A percentile compares a stretch with the other conserved stretches of the same genome.
These are phyloP conservation scores for Pituophis catenifer DNA, from an alignment of 2,113 vertebrate genomes.

Conservation along the genomic window DNA sequence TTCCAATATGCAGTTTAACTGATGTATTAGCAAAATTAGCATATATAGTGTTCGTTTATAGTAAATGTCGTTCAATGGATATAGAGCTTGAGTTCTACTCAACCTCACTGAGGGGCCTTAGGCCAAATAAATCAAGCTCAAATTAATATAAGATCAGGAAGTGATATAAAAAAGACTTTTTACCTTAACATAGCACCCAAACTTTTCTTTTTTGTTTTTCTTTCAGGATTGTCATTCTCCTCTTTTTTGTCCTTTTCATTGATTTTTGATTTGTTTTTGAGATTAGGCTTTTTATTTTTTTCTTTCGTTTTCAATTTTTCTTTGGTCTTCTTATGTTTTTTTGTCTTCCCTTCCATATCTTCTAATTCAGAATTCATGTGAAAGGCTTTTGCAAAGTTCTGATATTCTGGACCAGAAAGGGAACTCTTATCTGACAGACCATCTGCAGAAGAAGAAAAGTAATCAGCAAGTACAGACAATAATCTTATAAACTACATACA, in stretches of 20 bases:
- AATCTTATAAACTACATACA: background rate
- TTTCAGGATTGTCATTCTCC: conserved; percentile 84
- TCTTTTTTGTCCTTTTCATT: conserved; percentile 88
- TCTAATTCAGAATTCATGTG: conserved; percentile 70
- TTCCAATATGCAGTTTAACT: background rate
- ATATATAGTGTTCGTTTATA: background rate
- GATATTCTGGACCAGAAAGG: conserved; percentile 81
- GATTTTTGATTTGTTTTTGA: conserved; percentile 72
- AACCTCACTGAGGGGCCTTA: background rate
- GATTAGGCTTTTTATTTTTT: conserved; percentile 60
- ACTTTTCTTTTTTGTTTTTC: conserved; percentile 88
- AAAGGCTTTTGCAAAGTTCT: conserved; percentile 75
- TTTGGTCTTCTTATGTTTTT: conserved; percentile 81
- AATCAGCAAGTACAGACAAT: conserved; percentile 35
- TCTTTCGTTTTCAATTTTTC: conserved; percentile 88
- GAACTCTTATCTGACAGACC: conserved; percentile 87
- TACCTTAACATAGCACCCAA: conserved; percentile 91
- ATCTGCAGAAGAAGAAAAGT: conserved; percentile 69
- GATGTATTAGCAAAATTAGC: background rate
- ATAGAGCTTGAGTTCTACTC: background rate
- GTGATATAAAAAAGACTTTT: background rate
- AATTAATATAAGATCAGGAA: background rate
- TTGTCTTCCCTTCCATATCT: conserved; percentile 71
- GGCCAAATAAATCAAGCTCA: background rate
- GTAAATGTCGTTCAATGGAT: background rate